Percentiles rank a stretch among this genome's conserved stretches.
Evolutionary conservation across 2,113 vertebrate genomes (phyloP).

Genomic region (Psilopsiagon aurifrons): DNA sequence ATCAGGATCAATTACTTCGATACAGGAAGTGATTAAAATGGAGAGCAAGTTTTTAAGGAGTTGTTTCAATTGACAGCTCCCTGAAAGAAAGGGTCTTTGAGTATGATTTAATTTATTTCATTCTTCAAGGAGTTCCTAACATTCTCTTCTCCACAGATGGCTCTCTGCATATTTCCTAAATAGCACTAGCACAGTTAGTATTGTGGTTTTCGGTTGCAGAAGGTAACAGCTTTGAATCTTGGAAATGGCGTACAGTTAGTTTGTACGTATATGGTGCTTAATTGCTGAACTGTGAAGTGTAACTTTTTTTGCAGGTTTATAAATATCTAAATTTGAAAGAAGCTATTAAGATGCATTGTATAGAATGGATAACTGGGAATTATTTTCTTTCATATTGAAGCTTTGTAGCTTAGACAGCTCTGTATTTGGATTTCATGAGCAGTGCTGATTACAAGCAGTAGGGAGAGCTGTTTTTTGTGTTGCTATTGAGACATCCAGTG

Average conservation of each 20-base stretch:
- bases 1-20: background rate
- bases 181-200: background rate
- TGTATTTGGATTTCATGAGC: constrained; percentile 2
- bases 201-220: background rate
- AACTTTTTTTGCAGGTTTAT: background rate
- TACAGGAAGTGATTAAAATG: background rate
- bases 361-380: background rate
- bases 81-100: background rate
- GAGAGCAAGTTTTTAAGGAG: background rate
- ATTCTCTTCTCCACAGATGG: background rate
- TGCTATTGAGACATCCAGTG: background rate
- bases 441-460: background rate
- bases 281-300: background rate
- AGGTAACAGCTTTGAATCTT: background rate
- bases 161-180: background rate
- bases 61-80: background rate
- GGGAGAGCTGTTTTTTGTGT: background rate
- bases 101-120: background rate
- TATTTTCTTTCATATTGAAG: background rate
- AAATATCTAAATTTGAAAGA: background rate
- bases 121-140: background rate
- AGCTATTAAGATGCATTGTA: background rate
- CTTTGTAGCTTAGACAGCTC: background rate
- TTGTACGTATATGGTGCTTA: background rate
- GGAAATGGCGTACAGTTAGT: background rate